Percentiles rank a stretch among this genome's conserved stretches.
Evolutionary conservation across 2,113 vertebrate genomes (phyloP).

Genomic region (Trematomus loennbergii): DNA sequence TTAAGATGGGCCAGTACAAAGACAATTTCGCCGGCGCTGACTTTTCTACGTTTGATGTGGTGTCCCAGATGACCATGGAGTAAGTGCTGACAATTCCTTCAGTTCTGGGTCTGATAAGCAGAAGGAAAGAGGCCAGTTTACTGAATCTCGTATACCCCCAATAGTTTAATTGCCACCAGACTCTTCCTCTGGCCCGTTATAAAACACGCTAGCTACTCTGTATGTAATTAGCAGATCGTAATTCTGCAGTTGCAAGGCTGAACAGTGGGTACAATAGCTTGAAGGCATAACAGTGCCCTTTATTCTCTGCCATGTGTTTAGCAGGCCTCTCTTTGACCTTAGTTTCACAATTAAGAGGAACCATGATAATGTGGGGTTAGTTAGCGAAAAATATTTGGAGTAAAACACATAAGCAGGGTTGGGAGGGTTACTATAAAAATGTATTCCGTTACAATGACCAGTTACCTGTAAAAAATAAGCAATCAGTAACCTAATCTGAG

Average conservation of each 20-base stretch:
- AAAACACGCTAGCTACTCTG: slow-evolving; percentile 38
- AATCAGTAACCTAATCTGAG: no score
- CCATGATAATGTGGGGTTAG: slow-evolving; percentile 9
- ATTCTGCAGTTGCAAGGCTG: slow-evolving; percentile 42
- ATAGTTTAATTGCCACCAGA: slow-evolving; percentile 43
- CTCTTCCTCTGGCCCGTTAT: slow-evolving; percentile 41
- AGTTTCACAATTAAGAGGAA: slow-evolving; percentile 28
- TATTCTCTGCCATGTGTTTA: slow-evolving; percentile 57
- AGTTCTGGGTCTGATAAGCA: slow-evolving; percentile 26
- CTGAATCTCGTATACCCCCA: slow-evolving; percentile 10
- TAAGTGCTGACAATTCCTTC: slow-evolving; percentile 83
- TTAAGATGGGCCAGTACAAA: slow-evolving; percentile 99
- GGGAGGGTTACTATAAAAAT: no score
- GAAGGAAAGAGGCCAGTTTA: neutral
- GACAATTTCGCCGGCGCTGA: slow-evolving; percentile 94
- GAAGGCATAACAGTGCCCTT: slow-evolving; percentile 36
- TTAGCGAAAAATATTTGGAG: neutral
- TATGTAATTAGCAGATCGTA: slow-evolving; percentile 65
- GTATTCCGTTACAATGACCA: no score
- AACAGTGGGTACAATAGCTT: slow-evolving; percentile 45
- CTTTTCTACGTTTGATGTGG: slow-evolving; percentile 93
- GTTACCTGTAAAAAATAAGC: no score
- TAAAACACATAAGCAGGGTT: neutral
- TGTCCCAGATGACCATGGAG: slow-evolving; percentile 99
- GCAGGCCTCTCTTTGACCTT: slow-evolving; percentile 47